Evolutionary conservation across 2,888 invertebrate species (phyloP), one percentile per base, ranked within the genome.

Genomic region (Cryptocheilus praepositus): DNA sequence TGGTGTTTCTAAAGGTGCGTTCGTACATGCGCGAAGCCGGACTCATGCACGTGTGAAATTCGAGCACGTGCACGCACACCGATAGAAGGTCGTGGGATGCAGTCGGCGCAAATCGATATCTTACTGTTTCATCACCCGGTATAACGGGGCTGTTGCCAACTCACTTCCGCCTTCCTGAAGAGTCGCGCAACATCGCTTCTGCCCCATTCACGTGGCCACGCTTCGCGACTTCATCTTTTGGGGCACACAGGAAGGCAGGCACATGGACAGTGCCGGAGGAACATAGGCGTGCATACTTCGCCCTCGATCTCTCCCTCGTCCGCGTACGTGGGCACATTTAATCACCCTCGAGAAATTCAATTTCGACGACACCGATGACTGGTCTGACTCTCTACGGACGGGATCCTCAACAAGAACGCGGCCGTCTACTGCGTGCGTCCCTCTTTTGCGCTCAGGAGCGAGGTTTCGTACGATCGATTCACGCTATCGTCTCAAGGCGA

Each of bases 291-390:
- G 36, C 36, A 36, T 1, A 7, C 11, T 11, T 11, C 1, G 36
- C 36, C 13, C 11, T 36, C 36, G 4, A 4, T 61, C 51, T 52
- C 58, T 70, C 70, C 55, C 70, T 58, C 57, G 57, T 64, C 55
- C 22, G 44, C 63, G 60, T 61, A 58, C 58, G 56, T 22, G 7
- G 28, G 46, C 61, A 21, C 65, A 51, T 61, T 67, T 80, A 80
- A 80, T 80, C 78, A 75, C 61, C 61, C 66, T 58, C 67, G 72
- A 75, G 81, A 81, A 81, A 81, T 81, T 81, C 75, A 81, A 81
- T 81, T 81, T 80, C 71, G 66, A 61, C 76, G 73, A 77, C 74
- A 74, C 71, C 54, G 71, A 75, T 71, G 74, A 73, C 77, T 67
- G 61, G 71, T 58, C 71, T 60, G 66, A 72, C 70, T 61, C 54